phyloP scores from a whole-genome alignment of 2,113 vertebrate genomes.

The Lophotis ruficrista region DNA sequence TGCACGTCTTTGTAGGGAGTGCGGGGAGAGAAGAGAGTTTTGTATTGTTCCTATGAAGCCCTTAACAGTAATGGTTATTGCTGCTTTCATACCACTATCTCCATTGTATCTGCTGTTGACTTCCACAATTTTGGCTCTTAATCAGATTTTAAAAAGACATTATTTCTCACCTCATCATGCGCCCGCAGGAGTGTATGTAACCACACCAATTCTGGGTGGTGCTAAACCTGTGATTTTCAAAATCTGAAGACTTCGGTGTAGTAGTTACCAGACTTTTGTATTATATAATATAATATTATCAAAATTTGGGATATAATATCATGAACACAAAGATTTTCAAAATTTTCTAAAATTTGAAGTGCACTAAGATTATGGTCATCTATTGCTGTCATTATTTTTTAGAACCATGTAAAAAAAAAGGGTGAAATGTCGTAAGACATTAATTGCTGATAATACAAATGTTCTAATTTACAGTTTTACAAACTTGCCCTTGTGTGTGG shows the following conservation, averaged over 20 bases:
- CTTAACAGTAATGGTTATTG: background rate
- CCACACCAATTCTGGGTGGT: accelerated
- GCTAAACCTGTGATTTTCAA: background rate
- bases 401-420: accelerated
- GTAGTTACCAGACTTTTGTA: too few species aligned
- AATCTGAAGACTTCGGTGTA: too few species aligned
- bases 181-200: background rate
- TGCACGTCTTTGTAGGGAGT: background rate
- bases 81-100: background rate
- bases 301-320: background rate
- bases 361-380: background rate
- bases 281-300: too few species aligned
- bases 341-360: background rate
- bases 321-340: background rate
- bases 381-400: background rate
- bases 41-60: background rate
- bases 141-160: background rate
- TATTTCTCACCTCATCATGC: background rate
- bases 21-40: background rate
- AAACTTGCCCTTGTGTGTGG: background rate
- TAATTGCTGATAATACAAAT: background rate
- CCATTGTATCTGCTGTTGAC: background rate
- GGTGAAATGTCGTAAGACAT: background rate
- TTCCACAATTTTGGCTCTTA: background rate
- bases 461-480: background rate